phyloP scores from a whole-genome alignment of 2,113 vertebrate species.

The Bos javanicus region DNA sequence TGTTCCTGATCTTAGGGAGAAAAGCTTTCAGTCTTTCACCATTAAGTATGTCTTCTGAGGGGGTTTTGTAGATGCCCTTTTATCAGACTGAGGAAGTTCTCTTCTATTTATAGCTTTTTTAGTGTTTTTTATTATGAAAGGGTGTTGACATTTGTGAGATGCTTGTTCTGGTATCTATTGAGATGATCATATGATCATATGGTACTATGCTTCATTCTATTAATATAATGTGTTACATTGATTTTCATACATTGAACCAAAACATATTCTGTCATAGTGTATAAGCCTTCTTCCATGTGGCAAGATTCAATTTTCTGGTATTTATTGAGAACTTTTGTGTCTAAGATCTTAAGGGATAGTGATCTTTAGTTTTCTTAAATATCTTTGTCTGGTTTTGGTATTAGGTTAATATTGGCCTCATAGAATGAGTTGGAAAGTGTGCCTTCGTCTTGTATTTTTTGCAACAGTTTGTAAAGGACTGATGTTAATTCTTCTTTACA shows the following conservation, averaged over 20 bases:
- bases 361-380: background rate
- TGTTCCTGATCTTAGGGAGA: background rate
- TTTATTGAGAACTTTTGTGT: background rate
- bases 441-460: background rate
- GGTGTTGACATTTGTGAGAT: background rate
- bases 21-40: background rate
- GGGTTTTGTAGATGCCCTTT: background rate
- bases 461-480: background rate
- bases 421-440: background rate
- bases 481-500: background rate
- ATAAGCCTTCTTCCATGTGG: background rate
- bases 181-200: background rate
- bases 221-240: background rate
- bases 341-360: background rate
- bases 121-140: background rate
- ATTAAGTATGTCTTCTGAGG: background rate
- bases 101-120: background rate
- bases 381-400: background rate
- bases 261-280: background rate
- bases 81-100: background rate
- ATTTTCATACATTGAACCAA: background rate
- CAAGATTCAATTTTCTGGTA: background rate
- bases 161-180: background rate
- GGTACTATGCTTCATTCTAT: background rate
- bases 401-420: background rate